These are phyloP conservation scores for Tortricodes alternella DNA, from an alignment of 2,888 invertebrate species.

Conservation along the genomic window DNA sequence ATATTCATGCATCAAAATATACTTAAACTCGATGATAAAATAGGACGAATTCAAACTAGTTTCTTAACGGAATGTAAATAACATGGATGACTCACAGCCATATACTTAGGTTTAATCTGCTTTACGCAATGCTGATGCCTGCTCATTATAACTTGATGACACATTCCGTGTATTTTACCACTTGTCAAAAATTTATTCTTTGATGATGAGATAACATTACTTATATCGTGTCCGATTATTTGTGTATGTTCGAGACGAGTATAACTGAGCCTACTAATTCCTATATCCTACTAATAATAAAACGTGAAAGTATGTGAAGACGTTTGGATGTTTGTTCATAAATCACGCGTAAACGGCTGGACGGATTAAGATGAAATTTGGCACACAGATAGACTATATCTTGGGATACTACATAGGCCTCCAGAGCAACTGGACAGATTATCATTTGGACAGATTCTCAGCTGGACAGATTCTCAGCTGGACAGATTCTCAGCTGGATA, in stretches of 20 bases:
- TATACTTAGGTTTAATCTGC: constrained; percentile 9
- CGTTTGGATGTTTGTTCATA: too few species aligned
- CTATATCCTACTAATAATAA: too few species aligned
- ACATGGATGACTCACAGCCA: constrained; percentile 22
- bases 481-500: too few species aligned
- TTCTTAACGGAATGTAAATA: constrained; percentile 16
- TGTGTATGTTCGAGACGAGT: not conserved
- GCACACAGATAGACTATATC: too few species aligned
- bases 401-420: too few species aligned
- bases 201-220: not conserved
- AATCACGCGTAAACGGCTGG: too few species aligned
- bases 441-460: too few species aligned
- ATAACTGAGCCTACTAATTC: too few species aligned
- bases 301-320: too few species aligned
- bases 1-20: constrained; percentile 18
- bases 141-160: constrained; percentile 22
- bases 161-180: constrained; percentile 3
- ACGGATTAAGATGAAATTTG: too few species aligned
- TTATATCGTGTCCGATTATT: not conserved
- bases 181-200: not conserved
- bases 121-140: constrained; percentile 22
- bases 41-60: constrained; percentile 25
- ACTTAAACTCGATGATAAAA: constrained; percentile 9
- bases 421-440: too few species aligned
- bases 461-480: too few species aligned